Evolutionary conservation across 2,113 vertebrate species (phyloP).

Genomic region (Plecotus auritus): DNA sequence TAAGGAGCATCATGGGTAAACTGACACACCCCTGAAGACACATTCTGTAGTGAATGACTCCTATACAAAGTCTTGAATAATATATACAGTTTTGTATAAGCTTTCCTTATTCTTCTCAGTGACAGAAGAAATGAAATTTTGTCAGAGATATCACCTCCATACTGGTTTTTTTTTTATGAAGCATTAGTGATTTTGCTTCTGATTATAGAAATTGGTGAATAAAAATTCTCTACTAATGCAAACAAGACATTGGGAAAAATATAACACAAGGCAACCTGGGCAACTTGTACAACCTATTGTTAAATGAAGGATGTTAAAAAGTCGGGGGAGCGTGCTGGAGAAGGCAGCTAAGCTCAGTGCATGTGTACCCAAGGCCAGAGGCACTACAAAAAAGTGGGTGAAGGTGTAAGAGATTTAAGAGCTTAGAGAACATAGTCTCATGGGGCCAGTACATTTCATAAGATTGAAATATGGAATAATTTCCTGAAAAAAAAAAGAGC

Average conservation of each 20-base stretch:
- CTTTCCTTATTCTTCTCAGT: neutral
- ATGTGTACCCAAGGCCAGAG: neutral
- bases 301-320: neutral
- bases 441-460: neutral
- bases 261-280: neutral
- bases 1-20: neutral
- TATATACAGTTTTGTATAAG: neutral
- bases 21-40: neutral
- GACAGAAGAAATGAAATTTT: neutral
- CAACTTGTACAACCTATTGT: neutral
- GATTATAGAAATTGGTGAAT: neutral
- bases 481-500: neutral
- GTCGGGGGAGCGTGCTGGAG: too few relatives aligned
- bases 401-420: neutral
- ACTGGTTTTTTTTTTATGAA: neutral
- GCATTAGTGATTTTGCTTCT: neutral
- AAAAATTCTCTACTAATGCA: neutral
- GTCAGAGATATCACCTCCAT: neutral
- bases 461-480: neutral
- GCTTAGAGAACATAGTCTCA: neutral
- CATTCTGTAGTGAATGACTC: neutral
- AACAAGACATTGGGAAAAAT: neutral
- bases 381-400: neutral
- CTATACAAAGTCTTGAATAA: neutral
- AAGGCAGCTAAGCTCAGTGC: neutral